These are phyloP conservation scores for Albula glossodonta DNA, from an alignment of 2,113 vertebrate genomes.

Conservation along the genomic window DNA sequence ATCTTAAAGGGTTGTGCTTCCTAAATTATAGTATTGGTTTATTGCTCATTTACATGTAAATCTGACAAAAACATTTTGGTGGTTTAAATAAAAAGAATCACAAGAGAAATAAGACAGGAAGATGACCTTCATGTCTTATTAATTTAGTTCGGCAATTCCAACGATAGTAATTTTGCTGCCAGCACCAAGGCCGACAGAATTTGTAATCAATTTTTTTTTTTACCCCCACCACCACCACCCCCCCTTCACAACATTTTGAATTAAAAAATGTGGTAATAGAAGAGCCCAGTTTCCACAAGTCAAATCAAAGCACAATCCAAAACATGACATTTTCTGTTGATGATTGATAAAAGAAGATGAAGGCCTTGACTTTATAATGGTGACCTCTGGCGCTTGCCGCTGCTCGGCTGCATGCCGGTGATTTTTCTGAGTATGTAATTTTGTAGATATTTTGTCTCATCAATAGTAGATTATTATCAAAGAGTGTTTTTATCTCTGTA, in stretches of 20 bases:
- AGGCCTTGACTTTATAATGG: constrained; percentile 66
- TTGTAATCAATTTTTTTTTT: constrained; percentile 55
- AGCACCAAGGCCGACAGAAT: constrained; percentile 29
- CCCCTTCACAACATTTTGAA: constrained; percentile 42
- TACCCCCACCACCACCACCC: constrained; percentile 31
- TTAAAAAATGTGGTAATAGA: constrained; percentile 55
- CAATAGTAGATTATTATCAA: constrained; percentile 89
- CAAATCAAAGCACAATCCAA: constrained; percentile 70
- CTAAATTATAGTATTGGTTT: constrained; percentile 52
- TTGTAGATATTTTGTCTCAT: constrained; percentile 80
- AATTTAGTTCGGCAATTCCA: constrained; percentile 44
- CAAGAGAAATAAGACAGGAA: constrained; percentile 36
- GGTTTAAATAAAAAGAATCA: constrained; percentile 25
- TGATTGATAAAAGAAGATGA: constrained; percentile 81
- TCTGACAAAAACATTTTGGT: constrained; percentile 38
- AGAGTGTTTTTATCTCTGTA: constrained; percentile 83
- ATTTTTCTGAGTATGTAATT: constrained; percentile 92
- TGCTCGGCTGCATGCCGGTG: constrained; percentile 78
- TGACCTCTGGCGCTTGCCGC: constrained; percentile 67
- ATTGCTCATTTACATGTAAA: constrained; percentile 62
- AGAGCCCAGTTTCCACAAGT: constrained; percentile 63
- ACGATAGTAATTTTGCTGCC: constrained; percentile 52
- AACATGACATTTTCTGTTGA: constrained; percentile 80
- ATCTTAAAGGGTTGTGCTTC: constrained; percentile 21
- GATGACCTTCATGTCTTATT: constrained; percentile 47